A percentile compares a stretch with the other conserved stretches of the same genome.
phyloP scores from a whole-genome alignment of 2,888 invertebrate genomes.

The Spisula subtruncata region DNA sequence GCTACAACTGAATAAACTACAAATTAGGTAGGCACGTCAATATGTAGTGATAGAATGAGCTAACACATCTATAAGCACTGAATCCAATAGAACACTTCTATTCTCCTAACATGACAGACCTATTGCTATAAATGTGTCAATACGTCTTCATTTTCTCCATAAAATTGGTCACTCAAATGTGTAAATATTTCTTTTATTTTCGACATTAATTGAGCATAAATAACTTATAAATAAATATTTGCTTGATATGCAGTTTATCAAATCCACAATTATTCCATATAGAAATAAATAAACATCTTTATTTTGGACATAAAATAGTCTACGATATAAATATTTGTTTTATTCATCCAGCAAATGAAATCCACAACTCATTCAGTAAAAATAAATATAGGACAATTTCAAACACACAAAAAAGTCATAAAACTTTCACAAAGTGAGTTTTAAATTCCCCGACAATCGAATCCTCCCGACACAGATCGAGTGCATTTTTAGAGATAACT shows the following conservation, averaged over 20 bases:
- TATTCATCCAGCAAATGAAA: neutral
- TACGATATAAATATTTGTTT: too few relatives aligned
- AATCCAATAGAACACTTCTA: neutral
- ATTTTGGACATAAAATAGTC: too few relatives aligned
- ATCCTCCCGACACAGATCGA: neutral
- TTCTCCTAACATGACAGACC: neutral
- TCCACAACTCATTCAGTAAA: neutral
- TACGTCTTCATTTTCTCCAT: neutral
- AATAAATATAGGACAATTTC: neutral
- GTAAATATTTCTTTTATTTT: too few relatives aligned
- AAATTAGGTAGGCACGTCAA: neutral
- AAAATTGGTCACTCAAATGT: too few relatives aligned
- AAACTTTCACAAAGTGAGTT: neutral
- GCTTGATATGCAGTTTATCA: neutral
- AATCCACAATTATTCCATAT: neutral
- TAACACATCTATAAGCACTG: neutral
- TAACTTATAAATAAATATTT: neutral
- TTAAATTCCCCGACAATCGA: too few relatives aligned
- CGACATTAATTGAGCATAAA: too few relatives aligned
- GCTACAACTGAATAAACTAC: neutral
- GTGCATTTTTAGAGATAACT: conserved; percentile 20
- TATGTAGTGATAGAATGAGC: neutral
- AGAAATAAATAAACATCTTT: neutral
- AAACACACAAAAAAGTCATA: neutral
- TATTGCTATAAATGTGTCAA: neutral